Percentiles rank a stretch among this genome's conserved stretches.
These are phyloP conservation scores for Threskiornis aethiopicus DNA, from an alignment of 2,797 vertebrate species.

Conservation along the genomic window DNA sequence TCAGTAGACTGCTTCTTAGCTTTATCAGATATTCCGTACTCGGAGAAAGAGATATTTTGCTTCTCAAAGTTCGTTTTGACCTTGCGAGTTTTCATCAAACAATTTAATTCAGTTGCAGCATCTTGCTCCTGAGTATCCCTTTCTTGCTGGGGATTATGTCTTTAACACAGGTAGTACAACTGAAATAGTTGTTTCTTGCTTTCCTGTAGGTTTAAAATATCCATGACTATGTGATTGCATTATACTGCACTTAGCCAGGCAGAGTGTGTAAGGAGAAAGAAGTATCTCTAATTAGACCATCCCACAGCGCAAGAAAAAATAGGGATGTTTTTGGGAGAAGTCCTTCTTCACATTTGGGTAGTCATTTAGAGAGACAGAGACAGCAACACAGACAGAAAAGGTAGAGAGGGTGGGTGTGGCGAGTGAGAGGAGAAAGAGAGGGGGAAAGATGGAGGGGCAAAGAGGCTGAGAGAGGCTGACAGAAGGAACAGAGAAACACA, in stretches of 20 bases:
- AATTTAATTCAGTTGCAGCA: neutral
- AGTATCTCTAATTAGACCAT: neutral
- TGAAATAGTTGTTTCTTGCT: neutral
- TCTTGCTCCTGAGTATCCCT: neutral
- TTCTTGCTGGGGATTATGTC: neutral
- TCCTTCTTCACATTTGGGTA: neutral
- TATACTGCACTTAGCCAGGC: neutral
- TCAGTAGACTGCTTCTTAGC: neutral
- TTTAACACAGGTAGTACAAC: neutral
- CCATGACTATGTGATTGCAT: neutral
- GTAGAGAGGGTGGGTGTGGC: rapidly evolving
- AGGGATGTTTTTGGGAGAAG: neutral
- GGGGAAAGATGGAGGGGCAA: neutral
- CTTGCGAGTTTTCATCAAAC: neutral
- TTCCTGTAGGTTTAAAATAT: neutral
- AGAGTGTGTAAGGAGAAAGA: neutral
- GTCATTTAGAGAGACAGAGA: neutral
- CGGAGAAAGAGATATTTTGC: neutral
- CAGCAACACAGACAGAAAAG: neutral
- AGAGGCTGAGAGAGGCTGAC: neutral
- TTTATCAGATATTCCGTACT: neutral
- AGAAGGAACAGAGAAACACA: neutral
- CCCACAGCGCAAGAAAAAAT: neutral
- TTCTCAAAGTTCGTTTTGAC: neutral
- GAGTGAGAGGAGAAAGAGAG: neutral